Percentiles rank a stretch among this genome's conserved stretches.
phyloP scores from a whole-genome alignment of 2,113 vertebrate species.

The Callaeas wilsoni region DNA sequence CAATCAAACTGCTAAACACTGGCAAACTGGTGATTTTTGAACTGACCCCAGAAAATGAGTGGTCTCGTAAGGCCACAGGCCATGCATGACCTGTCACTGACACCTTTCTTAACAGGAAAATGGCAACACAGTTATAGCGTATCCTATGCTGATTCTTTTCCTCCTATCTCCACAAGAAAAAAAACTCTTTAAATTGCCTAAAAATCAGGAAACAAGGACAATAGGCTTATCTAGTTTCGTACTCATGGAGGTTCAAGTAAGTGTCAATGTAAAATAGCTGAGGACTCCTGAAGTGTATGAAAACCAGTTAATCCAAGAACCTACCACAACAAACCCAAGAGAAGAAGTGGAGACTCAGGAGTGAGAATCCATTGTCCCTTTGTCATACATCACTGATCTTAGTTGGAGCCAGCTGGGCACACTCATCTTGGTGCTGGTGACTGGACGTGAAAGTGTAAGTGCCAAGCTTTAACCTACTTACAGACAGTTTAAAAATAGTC shows the following conservation, averaged over 20 bases:
- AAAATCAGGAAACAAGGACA: background rate
- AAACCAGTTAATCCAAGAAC: background rate
- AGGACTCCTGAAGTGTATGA: background rate
- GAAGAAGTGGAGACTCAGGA: background rate
- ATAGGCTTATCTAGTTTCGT: background rate
- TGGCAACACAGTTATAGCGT: background rate
- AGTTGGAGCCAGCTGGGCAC: background rate
- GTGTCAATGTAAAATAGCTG: background rate
- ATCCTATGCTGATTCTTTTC: background rate
- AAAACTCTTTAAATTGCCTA: no score
- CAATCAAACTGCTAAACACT: background rate
- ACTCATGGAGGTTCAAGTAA: background rate
- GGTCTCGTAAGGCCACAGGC: background rate
- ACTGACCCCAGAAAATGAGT: background rate
- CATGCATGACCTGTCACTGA: background rate
- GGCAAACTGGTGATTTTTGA: background rate
- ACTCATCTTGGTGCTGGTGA: background rate
- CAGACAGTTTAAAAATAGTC: background rate
- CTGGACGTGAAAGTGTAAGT: background rate
- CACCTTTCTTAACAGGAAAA: background rate
- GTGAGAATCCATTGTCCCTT: background rate
- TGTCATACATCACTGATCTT: background rate
- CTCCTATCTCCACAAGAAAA: background rate
- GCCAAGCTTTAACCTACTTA: background rate
- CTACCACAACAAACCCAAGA: background rate